Evolutionary conservation across 2,797 vertebrate species (phyloP), one percentile per base, ranked within the genome.

Genomic region (Acomys russatus): DNA sequence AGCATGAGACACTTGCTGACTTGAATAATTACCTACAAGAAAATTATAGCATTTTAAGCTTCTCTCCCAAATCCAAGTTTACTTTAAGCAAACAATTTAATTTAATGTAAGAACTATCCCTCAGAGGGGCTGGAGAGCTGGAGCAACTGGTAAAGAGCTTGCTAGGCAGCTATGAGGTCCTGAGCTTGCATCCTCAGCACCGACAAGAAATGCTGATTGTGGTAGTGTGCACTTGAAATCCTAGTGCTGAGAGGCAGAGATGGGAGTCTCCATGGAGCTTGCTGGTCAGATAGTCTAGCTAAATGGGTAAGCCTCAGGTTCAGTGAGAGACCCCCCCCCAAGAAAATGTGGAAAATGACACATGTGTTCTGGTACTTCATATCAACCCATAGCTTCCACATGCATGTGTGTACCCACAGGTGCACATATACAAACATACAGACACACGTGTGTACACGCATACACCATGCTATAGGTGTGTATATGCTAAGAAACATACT

Each of bases 21-120:
- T 85, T 84, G 54, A 88, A 80, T 87, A 92, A 95, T 70, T 77
- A 88, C 59, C 30, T 59, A 89, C 33, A 82, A 80, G 33, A 79
- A 95, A 92, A 71, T 59, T 91, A 79, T 23, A 74, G 61, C 14
- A 80, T 96, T 76, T 79, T 89, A 90, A 85, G 44, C 9, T 77
- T 91, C 2, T 95, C 68, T 90, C 25, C 51, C 90, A 94, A 91
- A 88, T 93, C 51, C 33, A 91, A 91, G 14, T 30, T 95, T 90
- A 96, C 11, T 61, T 76, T 68, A 91, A 76, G 44, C 85, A 93
- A 83, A 92, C 59, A 59, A 90, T 92, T n/a, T 28, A 38, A 63
- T 61, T 51, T 51, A 54, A n/a, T 20, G 12, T 22, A 51, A 18
- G 28, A 70, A 54, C 8, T 54, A 86, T 33, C 20, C 20, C 30